Base-by-base conservation (phyloP, 1,140 invertebrate species). In the Anastrepha obliqua region DNA sequence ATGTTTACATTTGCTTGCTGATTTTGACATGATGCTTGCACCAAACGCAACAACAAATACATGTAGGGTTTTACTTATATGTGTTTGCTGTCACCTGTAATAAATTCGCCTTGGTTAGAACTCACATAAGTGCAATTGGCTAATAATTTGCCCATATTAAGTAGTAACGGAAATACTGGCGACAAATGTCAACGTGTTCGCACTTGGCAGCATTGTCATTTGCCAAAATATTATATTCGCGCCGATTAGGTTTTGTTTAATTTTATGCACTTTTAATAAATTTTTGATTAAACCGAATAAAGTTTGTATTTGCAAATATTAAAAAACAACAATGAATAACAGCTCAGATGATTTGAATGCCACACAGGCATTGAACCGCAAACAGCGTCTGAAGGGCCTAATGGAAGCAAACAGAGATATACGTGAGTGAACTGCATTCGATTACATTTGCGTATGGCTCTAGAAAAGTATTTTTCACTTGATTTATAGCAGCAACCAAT, bases 301-400 rank as follows among this genome's bases (percentile, higher is more conserved):
- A n/a, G 20, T 55, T 51, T 81, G 4, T 39, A 42, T 42, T 58
- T 11, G 1, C 29, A 81, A 74, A 8, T 47, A 47, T 55, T 55
- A 55, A 81, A 58, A 81, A 20, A n/a, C 17, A n/a, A 15, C 7
- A 55, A 81, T 81, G 74, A 81, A 81, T 5, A 51, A 13, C 3
- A 20, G 17, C 17, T n/a, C 47, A 11, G 74, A 81, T 55, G 74
- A 55, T 20, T 81, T 81, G 47, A 81, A 81, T 81, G 51, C 5
- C 42, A 55, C 47, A 55, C 74, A 81, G 47, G 47, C 74, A 9
- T n/a, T 81, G 6, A 47, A 81, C 11, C 74, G 74, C 44, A 81
- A 81, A 20, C 74, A 81, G 47, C 74, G 74, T 3, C 20, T 81
- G 8, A 81, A 55, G 47, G 47, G 55, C 6, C 55, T 81, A 9